These are phyloP conservation scores for Megalops cyprinoides DNA, from an alignment of 2,797 vertebrate genomes.

Conservation along the genomic window DNA sequence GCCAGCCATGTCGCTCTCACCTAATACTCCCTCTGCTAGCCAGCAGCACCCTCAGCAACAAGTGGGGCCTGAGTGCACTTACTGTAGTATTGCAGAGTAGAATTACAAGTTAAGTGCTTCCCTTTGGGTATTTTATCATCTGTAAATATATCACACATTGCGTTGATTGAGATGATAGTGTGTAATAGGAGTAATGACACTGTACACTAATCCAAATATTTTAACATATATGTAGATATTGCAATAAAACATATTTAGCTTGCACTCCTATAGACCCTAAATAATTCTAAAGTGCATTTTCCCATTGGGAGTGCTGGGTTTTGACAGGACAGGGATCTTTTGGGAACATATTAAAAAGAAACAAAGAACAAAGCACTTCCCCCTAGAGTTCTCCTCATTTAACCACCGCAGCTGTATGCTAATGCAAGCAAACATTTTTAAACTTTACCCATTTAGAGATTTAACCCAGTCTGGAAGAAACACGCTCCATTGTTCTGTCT, in stretches of 20 bases:
- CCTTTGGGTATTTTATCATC: neutral
- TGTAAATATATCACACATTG: neutral
- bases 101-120: neutral
- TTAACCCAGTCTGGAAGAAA: slow-evolving; percentile 82
- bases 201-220: neutral
- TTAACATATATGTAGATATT: neutral
- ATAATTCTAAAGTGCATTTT: neutral
- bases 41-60: neutral
- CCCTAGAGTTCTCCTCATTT: slow-evolving; percentile 66
- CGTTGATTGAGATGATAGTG: neutral
- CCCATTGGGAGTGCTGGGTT: neutral
- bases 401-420: slow-evolving; percentile 99
- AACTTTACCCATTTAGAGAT: slow-evolving; percentile 83
- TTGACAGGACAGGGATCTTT: neutral
- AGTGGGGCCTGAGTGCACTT: neutral
- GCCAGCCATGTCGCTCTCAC: slow-evolving; percentile 43
- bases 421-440: slow-evolving; percentile 81
- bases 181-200: neutral
- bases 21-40: slow-evolving; percentile 14
- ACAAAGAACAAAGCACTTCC: slow-evolving; percentile 51
- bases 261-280: neutral
- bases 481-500: slow-evolving; percentile 78
- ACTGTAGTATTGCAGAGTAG: neutral
- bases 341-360: slow-evolving; percentile 37
- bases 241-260: neutral